A percentile compares a stretch with the other conserved stretches of the same genome.
These are phyloP conservation scores for Aptenodytes forsteri DNA, from an alignment of 2,113 vertebrate genomes.

Conservation along the genomic window DNA sequence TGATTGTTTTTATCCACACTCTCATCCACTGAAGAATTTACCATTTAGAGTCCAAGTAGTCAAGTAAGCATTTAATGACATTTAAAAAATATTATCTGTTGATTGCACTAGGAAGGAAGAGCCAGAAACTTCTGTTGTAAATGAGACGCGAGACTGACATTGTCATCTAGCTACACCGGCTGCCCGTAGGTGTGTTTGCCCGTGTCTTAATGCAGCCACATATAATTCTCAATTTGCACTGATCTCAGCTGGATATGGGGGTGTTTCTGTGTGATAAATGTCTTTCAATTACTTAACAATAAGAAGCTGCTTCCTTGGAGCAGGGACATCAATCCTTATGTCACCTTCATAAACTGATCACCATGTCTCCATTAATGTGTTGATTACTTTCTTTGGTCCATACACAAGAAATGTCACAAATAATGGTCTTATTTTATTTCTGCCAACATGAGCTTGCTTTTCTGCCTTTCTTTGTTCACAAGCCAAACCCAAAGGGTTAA, in stretches of 20 bases:
- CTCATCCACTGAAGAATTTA: background rate
- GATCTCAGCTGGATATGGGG: background rate
- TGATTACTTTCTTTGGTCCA: background rate
- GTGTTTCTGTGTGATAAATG: conserved; percentile 23
- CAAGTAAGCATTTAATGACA: background rate
- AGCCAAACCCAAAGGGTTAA: background rate
- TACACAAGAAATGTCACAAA: background rate
- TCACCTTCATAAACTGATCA: conserved; percentile 15
- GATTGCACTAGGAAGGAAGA: background rate
- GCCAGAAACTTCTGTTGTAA: background rate
- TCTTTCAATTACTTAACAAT: conserved; percentile 18
- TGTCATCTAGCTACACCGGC: background rate
- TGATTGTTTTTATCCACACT: background rate
- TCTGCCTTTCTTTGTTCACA: background rate
- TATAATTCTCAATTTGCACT: background rate
- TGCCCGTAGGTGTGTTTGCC: background rate
- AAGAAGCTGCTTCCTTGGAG: conserved; percentile 1
- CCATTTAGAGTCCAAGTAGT: background rate
- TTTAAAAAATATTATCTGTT: background rate
- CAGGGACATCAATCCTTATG: background rate
- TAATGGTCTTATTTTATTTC: background rate
- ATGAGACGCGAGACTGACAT: background rate
- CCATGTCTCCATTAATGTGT: background rate
- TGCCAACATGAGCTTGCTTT: background rate
- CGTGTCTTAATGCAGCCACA: background rate